Evolutionary conservation across 2,888 invertebrate genomes (phyloP).

Genomic region (Andrena hattorfiana): DNA sequence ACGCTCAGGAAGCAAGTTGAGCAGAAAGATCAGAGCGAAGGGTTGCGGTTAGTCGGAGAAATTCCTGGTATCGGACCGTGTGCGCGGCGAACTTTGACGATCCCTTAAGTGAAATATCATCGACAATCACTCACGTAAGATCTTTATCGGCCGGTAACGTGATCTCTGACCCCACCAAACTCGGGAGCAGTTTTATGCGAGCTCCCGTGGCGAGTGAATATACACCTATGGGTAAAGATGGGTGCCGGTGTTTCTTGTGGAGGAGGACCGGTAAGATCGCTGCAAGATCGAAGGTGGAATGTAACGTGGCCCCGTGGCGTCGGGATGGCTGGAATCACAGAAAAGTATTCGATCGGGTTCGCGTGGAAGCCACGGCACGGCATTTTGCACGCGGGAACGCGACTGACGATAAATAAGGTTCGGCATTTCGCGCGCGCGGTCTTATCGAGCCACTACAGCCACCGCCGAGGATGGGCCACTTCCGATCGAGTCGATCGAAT

Average conservation of each 20-base stretch:
- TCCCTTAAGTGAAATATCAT: slow-evolving; percentile 81
- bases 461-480: slow-evolving; percentile 46
- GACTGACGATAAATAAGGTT: slow-evolving; percentile 80
- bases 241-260: slow-evolving; percentile 44
- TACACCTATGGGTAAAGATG: slow-evolving; percentile 60
- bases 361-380: slow-evolving; percentile 53
- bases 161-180: slow-evolving; percentile 81
- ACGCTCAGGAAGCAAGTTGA: not conserved
- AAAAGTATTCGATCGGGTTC: slow-evolving; percentile 74
- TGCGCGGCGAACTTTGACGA: slow-evolving; percentile 70
- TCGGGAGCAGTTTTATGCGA: slow-evolving; percentile 81
- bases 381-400: slow-evolving; percentile 64
- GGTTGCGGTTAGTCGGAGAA: slow-evolving; percentile 36
- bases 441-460: slow-evolving; percentile 56
- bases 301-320: slow-evolving; percentile 73
- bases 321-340: slow-evolving; percentile 73
- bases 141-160: slow-evolving; percentile 79
- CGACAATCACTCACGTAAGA: slow-evolving; percentile 77
- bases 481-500: slow-evolving; percentile 57
- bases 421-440: slow-evolving; percentile 77
- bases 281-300: slow-evolving; percentile 79
- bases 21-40: slow-evolving; percentile 12
- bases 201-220: slow-evolving; percentile 77
- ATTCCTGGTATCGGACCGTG: slow-evolving; percentile 38
- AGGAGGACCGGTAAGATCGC: slow-evolving; percentile 66